Conservation (phyloP, 2,888 invertebrate species). For the Coelinius sp. region DNA sequence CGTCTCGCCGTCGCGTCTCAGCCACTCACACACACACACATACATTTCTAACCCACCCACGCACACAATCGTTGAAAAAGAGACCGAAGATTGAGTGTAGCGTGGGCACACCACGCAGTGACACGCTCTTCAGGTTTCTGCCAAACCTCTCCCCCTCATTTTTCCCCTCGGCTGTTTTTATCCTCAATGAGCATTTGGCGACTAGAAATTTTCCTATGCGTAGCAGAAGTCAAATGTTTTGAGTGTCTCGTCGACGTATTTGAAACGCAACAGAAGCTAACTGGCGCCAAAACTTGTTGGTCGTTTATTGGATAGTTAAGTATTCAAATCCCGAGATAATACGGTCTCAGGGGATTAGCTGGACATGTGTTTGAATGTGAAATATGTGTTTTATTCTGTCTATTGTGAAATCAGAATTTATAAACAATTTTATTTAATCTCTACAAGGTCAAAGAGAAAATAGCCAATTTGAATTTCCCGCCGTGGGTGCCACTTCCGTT, state of each 20-base stretch:
- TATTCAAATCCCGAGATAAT: background rate
- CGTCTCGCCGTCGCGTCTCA: slow-evolving; percentile 51
- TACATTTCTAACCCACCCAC: slow-evolving; percentile 38
- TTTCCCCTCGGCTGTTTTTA: slow-evolving; percentile 14
- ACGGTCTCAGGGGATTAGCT: background rate
- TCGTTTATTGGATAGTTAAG: background rate
- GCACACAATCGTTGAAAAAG: slow-evolving; percentile 20
- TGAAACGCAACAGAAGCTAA: slow-evolving; percentile 8
- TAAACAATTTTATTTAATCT: background rate
- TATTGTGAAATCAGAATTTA: background rate
- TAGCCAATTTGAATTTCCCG: background rate
- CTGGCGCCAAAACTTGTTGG: slow-evolving; percentile 42
- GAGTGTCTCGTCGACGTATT: slow-evolving; percentile 8
- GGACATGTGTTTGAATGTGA: background rate
- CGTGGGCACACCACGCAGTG: slow-evolving; percentile 46
- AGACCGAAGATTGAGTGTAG: slow-evolving; percentile 10
- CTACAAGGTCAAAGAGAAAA: background rate
- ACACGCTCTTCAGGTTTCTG: slow-evolving; percentile 24
- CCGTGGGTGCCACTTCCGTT: background rate
- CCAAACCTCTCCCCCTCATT: slow-evolving; percentile 11
- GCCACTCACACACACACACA: slow-evolving; percentile 41
- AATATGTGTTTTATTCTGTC: background rate
- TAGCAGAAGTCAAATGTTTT: slow-evolving; percentile 24
- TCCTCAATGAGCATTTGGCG: slow-evolving; percentile 35
- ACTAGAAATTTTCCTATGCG: slow-evolving; percentile 19